Conservation (phyloP, 2,888 invertebrate species). For the Dexiosoma caninum region DNA sequence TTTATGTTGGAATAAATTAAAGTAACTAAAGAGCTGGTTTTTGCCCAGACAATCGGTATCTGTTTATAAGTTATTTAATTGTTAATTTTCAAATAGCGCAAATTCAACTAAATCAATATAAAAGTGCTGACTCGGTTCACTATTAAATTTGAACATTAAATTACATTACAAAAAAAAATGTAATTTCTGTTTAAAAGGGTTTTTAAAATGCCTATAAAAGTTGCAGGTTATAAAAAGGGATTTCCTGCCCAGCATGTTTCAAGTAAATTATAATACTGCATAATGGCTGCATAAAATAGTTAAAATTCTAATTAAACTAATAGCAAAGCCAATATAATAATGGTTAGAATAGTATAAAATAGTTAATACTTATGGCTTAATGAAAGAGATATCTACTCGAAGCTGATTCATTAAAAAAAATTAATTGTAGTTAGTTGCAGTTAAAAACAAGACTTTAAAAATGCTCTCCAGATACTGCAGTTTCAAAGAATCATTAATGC, state of each 20-base stretch:
- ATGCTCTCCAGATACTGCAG: too few species aligned
- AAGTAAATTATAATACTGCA: background rate
- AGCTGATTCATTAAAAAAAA: background rate
- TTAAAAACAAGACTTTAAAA: background rate
- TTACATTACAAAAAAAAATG: background rate
- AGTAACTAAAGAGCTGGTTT: background rate
- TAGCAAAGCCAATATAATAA: background rate
- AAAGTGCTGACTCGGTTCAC: background rate
- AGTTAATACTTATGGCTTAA: slow-evolving; percentile 49
- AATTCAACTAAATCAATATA: background rate
- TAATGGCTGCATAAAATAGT: slow-evolving; percentile 30
- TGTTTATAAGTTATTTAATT: background rate
- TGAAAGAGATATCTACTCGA: slow-evolving; percentile 13
- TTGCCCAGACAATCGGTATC: background rate
- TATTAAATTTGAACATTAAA: background rate
- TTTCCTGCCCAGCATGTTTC: background rate
- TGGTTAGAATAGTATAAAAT: background rate
- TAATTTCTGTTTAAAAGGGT: background rate
- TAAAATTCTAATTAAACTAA: slow-evolving; percentile 37
- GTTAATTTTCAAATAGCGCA: background rate
- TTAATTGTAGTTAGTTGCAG: background rate
- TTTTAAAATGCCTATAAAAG: background rate
- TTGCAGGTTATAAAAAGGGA: slow-evolving; percentile 2
- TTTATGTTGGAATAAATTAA: background rate
- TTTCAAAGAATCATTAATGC: background rate